Evolutionary conservation across 30 jellyfish, hydroid and myxozoan species (phyloP).

Genomic region (Sanderia malayensis): DNA sequence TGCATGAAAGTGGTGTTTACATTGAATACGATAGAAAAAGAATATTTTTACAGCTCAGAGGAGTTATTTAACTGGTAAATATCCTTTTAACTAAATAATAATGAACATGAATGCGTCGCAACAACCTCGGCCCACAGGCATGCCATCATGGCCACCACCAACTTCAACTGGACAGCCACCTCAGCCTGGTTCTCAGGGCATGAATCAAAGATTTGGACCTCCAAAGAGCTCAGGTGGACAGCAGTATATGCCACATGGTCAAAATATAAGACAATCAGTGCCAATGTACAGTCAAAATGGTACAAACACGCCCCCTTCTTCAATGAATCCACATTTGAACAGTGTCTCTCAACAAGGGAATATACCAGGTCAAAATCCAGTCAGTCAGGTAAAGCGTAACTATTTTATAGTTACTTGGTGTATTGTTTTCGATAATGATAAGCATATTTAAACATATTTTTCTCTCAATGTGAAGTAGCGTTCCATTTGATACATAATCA

Average conservation of each 20-base stretch:
- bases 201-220: conserved; percentile 25
- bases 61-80: neutral
- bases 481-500: no score
- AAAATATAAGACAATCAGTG: conserved; percentile 1
- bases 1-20: conserved; percentile 33
- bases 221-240: conserved; percentile 46
- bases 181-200: conserved; percentile 23
- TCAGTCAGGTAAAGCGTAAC: conserved; percentile 50
- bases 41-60: neutral
- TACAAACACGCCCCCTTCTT: conserved; percentile 50
- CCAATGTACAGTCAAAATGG: conserved; percentile 65
- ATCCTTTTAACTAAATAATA: neutral
- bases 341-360: conserved; percentile 19
- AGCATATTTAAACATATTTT: no score
- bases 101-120: conserved; percentile 49
- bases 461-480: no score
- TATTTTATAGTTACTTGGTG: no score
- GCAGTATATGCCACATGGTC: conserved; percentile 10
- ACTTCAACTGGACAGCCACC: conserved; percentile 45
- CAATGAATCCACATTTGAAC: conserved; percentile 48
- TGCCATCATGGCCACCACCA: conserved; percentile 35
- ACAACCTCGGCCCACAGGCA: conserved; percentile 52
- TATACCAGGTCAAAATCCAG: conserved; percentile 24
- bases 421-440: no score
- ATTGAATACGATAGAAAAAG: no score